Percentiles rank a stretch among this genome's conserved stretches.
Evolutionary conservation across 1,140 invertebrate genomes (phyloP).

Genomic region (Drosophila seguyi): DNA sequence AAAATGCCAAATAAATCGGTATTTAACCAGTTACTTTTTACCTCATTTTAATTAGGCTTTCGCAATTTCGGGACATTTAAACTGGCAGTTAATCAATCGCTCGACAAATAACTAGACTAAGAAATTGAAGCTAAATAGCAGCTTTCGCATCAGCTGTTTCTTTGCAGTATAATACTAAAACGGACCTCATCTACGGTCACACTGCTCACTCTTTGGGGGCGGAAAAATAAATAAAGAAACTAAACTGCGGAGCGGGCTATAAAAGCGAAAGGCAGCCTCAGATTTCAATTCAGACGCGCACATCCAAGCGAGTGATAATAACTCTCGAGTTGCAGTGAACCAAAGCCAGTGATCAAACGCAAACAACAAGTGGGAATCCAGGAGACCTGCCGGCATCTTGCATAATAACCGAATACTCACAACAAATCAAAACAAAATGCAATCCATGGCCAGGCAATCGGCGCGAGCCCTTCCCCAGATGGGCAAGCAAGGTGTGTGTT

Average conservation of each 20-base stretch:
- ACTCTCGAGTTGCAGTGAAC: conserved; percentile 1
- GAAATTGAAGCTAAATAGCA: no score
- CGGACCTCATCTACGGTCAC: not conserved
- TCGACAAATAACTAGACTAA: not conserved
- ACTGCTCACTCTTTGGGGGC: conserved; percentile 1
- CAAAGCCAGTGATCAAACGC: conserved; percentile 7
- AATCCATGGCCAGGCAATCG: conserved; percentile 68
- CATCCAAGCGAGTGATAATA: conserved; percentile 17
- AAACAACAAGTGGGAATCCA: not conserved
- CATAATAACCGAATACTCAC: conserved; percentile 25
- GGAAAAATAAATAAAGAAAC: conserved; percentile 30
- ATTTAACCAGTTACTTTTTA: no score
- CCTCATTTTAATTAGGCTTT: not conserved
- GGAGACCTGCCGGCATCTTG: conserved; percentile 39
- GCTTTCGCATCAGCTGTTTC: not conserved
- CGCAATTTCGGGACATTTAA: no score
- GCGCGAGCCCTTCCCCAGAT: conserved; percentile 60
- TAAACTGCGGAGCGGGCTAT: conserved; percentile 11
- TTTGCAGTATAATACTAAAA: not conserved
- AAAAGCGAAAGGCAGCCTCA: conserved; percentile 23
- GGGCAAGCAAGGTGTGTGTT: conserved; percentile 76
- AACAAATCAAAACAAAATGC: conserved; percentile 58
- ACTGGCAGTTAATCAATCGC: not conserved
- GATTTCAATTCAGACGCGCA: conserved; percentile 17
- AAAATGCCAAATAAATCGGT: no score